Percentiles rank a stretch among this genome's conserved stretches.
Evolutionary conservation across 2,113 vertebrate species (phyloP).

Genomic region (Perca schrenkii): DNA sequence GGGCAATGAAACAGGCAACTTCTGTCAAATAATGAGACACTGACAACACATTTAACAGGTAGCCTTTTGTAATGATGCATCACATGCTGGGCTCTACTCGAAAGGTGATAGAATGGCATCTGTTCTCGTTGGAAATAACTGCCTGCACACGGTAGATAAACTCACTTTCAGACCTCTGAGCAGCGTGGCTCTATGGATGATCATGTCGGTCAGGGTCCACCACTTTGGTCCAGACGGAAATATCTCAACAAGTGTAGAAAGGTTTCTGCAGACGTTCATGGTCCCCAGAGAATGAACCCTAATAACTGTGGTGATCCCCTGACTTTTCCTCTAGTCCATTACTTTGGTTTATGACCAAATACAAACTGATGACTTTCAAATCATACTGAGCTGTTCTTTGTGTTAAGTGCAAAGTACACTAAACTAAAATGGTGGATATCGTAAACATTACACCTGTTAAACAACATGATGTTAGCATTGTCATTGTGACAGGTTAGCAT

Average conservation of each 20-base stretch:
- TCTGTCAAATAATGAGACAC: conserved; percentile 70
- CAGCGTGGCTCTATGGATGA: not conserved
- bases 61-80: conserved; percentile 51
- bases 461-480: not conserved
- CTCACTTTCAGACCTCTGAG: not conserved
- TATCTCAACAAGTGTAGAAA: not conserved
- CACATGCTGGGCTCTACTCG: conserved; percentile 20
- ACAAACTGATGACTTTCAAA: not conserved
- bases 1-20: conserved; percentile 61
- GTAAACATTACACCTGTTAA: not conserved
- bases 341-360: not conserved
- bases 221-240: not conserved
- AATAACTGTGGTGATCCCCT: not conserved
- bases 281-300: not conserved
- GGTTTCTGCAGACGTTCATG: not conserved
- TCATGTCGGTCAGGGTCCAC: not conserved
- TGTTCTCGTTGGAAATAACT: conserved; percentile 25
- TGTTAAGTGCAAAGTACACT: not conserved
- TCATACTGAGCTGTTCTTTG: not conserved
- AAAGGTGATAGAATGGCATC: conserved; percentile 24
- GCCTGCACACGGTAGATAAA: not conserved
- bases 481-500: not conserved
- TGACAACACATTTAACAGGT: conserved; percentile 71
- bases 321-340: not conserved
- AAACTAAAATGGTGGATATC: not conserved